phyloP scores from a whole-genome alignment of 1,140 invertebrate species.

The Anadara kagoshimensis region DNA sequence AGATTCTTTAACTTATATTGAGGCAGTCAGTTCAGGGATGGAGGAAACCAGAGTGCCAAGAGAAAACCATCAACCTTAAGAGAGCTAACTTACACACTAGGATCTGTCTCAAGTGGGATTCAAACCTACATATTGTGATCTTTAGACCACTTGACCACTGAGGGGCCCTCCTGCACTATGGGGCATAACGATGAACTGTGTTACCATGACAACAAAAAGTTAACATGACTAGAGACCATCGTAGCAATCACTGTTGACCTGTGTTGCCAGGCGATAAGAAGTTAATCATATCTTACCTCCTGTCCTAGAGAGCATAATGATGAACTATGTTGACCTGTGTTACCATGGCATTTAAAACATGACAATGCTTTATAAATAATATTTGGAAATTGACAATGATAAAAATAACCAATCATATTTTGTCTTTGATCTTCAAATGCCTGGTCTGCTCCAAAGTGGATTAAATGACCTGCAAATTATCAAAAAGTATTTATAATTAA shows the following conservation, averaged over 20 bases:
- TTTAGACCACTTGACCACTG: too few species aligned
- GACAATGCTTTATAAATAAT: conserved; percentile 53
- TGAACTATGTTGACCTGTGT: neutral
- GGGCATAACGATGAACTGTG: neutral
- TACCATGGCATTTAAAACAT: conserved; percentile 53
- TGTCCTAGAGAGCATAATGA: conserved; percentile 53
- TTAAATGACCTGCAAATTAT: conserved; percentile 54
- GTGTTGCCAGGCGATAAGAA: neutral
- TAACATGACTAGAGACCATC: neutral
- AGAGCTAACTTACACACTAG: too few species aligned
- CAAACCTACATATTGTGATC: too few species aligned
- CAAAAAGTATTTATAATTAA: neutral
- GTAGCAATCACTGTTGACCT: neutral
- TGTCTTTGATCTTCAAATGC: conserved; percentile 47
- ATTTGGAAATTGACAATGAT: conserved; percentile 63
- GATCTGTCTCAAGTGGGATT: neutral
- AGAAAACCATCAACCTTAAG: too few species aligned
- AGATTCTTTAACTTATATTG: too few species aligned
- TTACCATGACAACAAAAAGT: neutral
- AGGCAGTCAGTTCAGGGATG: too few species aligned
- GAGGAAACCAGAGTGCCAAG: too few species aligned
- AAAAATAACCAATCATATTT: conserved; percentile 45
- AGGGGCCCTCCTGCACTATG: too few species aligned
- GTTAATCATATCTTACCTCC: conserved; percentile 41
- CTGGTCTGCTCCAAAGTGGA: conserved; percentile 56